Evolutionary conservation across 2,888 invertebrate genomes (phyloP).

Genomic region (Ligdia adustata): DNA sequence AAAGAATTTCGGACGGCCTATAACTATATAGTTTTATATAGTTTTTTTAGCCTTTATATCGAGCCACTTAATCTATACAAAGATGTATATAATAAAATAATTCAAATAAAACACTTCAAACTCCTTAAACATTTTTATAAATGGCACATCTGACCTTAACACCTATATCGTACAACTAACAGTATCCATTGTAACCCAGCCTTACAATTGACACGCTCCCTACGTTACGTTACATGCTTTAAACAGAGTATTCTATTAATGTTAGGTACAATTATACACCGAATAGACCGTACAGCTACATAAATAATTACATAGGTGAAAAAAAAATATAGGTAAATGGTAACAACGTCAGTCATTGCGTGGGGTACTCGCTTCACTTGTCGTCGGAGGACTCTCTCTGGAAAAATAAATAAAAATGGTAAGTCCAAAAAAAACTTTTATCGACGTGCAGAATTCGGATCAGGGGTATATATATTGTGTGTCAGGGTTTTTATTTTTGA

Average conservation of each 20-base stretch:
- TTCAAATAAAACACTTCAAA: constrained; percentile 23
- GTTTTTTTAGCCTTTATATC: no score
- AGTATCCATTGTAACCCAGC: constrained; percentile 76
- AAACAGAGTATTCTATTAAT: constrained; percentile 59
- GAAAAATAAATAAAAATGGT: constrained; percentile 39
- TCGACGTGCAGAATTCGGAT: background rate
- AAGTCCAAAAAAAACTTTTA: no score
- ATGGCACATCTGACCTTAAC: constrained; percentile 67
- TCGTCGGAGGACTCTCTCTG: constrained; percentile 68
- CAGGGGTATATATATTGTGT: no score
- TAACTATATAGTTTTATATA: no score
- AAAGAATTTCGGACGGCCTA: no score
- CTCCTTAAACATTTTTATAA: constrained; percentile 38
- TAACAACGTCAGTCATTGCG: constrained; percentile 61
- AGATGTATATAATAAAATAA: no score
- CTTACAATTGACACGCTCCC: constrained; percentile 69
- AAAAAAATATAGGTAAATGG: constrained; percentile 33
- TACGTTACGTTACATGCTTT: constrained; percentile 37
- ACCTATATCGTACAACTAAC: constrained; percentile 56
- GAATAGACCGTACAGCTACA: constrained; percentile 34
- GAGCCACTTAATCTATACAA: no score
- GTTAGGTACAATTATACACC: constrained; percentile 35
- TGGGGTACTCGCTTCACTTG: constrained; percentile 48
- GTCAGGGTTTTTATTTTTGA: background rate
- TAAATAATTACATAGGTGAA: constrained; percentile 31